Evolutionary conservation across 2,797 vertebrate genomes (phyloP).

Genomic region (Carcharodon carcharias): DNA sequence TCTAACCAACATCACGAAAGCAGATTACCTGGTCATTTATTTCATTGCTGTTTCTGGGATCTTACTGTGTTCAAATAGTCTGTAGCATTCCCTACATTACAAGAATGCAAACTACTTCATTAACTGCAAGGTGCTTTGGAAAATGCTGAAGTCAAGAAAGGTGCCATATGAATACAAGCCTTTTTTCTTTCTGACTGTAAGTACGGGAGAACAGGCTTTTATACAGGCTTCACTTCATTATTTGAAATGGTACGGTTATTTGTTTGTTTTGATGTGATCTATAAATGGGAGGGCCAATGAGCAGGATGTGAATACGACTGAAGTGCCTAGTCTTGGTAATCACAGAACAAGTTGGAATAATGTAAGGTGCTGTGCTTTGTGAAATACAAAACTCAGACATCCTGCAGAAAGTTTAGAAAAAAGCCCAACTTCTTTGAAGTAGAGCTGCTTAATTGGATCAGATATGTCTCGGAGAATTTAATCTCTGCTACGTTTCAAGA

Average conservation of each 20-base stretch:
- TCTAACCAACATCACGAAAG: background rate
- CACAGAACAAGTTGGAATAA: background rate
- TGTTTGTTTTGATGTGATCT: background rate
- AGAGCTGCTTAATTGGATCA: background rate
- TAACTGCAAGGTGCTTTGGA: background rate
- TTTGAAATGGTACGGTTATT: background rate
- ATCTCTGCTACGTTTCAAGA: background rate
- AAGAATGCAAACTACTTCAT: background rate
- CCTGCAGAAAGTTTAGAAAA: background rate
- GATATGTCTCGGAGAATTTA: background rate
- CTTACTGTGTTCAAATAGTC: background rate
- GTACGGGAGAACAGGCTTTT: background rate
- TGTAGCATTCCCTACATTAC: background rate
- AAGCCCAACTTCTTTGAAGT: background rate
- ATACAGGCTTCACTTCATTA: background rate
- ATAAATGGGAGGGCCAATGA: background rate
- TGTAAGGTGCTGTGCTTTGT: background rate
- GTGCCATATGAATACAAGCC: background rate
- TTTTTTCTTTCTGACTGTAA: background rate
- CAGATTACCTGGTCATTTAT: background rate
- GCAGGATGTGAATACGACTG: background rate
- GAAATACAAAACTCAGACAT: background rate
- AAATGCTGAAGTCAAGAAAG: background rate
- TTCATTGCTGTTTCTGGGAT: background rate
- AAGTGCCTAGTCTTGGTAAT: background rate